Evolutionary conservation across 2,797 vertebrate species (phyloP), one percentile per base, ranked within the genome.

Genomic region (Paedocypris micromegethes): DNA sequence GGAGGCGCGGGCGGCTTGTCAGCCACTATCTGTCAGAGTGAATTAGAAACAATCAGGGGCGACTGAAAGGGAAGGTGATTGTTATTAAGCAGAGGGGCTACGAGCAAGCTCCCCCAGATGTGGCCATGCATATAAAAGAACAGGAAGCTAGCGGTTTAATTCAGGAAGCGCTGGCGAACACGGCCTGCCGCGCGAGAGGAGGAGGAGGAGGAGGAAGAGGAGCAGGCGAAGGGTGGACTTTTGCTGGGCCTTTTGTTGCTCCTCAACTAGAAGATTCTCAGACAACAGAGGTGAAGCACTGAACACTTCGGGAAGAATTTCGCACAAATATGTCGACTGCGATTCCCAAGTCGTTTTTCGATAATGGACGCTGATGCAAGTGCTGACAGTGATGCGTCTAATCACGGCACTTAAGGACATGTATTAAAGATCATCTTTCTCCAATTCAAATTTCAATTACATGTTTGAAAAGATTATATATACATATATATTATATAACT

Each of bases 1-100:
- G 95, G 93, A 93, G 91, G 91, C 87, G 92, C 90, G 91, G 92
- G 94, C 92, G 89, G 93, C 93, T 95, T 97, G 96, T 98, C 96
- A 98, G 96, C 93, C 93, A 94, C 94, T 98, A 98, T 97, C 96
- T 98, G 96, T 98, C 95, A 98, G 94, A 94, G 91, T 93, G 93
- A 97, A 98, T 98, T 98, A 98, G 94, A 94, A 94, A 97, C 96
- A 98, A 98, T 98, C 96, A 98, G 93, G 92, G 93, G 88, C 92
- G 92, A 96, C 93, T 97, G 96, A 96, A 96, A 95, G 93, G 92
- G 94, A 98, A 98, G 96, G 96, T 96, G 95, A 98, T 96, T 98
- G 96, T 97, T 98, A 98, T 98, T 98, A 98, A 94, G 95, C 93
- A 92, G 91, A 92, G 77, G 91, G 93, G 92, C 94, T 92, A 92